These are phyloP conservation scores for Arbacia lixula DNA, from an alignment of 53 echinoderm and acorn worm genomes.

Conservation along the genomic window DNA sequence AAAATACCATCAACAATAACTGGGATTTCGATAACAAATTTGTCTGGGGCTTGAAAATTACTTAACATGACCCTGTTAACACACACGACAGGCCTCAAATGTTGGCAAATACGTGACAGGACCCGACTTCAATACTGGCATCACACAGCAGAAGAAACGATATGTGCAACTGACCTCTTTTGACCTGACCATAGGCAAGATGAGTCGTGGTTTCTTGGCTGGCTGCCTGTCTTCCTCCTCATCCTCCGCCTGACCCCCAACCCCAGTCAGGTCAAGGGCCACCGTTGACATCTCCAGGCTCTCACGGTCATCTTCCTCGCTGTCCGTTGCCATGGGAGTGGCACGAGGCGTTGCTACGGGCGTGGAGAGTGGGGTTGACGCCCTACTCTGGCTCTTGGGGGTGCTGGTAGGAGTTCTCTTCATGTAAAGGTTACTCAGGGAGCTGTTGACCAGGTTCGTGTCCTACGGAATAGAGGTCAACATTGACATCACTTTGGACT, in stretches of 20 bases:
- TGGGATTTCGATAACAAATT: no score
- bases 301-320: conserved; percentile 55
- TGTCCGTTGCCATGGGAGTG: conserved; percentile 63
- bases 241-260: conserved; percentile 51
- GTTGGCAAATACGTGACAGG: no score
- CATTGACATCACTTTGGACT: no score
- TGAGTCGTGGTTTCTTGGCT: not conserved
- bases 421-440: conserved; percentile 84
- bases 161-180: conserved; percentile 18
- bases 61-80: no score
- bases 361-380: conserved; percentile 57
- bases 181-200: conserved; percentile 21
- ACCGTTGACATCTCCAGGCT: conserved; percentile 56
- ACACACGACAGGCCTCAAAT: no score
- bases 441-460: conserved; percentile 81
- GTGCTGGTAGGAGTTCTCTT: conserved; percentile 54
- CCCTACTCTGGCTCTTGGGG: conserved; percentile 30
- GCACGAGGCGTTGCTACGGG: conserved; percentile 55
- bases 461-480: no score
- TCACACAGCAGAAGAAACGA: no score
- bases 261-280: conserved; percentile 53
- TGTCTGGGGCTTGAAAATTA: no score
- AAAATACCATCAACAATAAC: no score
- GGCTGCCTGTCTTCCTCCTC: conserved; percentile 24
- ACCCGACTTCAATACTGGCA: no score